These are phyloP conservation scores for Myotis davidii DNA, from an alignment of 2,113 vertebrate species.

Conservation along the genomic window DNA sequence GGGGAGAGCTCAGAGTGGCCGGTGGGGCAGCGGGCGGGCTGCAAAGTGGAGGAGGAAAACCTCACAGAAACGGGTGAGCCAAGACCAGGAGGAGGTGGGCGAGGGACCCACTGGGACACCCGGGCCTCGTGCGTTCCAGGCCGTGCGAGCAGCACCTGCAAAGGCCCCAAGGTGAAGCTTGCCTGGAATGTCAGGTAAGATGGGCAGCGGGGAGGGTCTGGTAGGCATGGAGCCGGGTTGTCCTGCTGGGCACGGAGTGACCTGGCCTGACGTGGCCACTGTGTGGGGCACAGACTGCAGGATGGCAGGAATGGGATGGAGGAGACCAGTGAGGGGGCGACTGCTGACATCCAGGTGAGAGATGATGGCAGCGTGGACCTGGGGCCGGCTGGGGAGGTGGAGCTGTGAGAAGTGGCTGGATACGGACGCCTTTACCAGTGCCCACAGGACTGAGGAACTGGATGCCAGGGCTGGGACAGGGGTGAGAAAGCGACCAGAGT, in stretches of 20 bases:
- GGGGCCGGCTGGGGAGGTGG: fast-evolving
- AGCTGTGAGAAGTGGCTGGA: too few relatives aligned
- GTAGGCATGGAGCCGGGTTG: neutral
- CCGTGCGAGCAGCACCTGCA: neutral
- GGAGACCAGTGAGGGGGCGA: neutral
- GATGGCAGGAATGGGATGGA: neutral
- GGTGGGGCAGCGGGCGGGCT: fast-evolving
- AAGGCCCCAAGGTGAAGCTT: neutral
- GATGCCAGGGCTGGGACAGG: neutral
- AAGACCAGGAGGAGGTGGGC: neutral
- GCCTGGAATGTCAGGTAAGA: neutral
- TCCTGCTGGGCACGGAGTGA: neutral
- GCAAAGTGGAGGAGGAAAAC: neutral
- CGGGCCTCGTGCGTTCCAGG: neutral
- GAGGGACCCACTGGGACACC: fast-evolving
- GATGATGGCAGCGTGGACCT: neutral
- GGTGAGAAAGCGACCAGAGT: neutral
- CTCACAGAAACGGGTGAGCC: neutral
- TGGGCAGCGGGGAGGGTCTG: neutral
- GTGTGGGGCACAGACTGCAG: neutral
- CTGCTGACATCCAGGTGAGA: neutral
- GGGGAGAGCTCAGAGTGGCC: neutral
- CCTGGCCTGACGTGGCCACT: neutral
- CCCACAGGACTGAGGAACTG: neutral
- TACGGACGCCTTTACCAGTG: neutral